Evolutionary conservation across 2,888 invertebrate genomes (phyloP).

Genomic region (Thumatha senex): DNA sequence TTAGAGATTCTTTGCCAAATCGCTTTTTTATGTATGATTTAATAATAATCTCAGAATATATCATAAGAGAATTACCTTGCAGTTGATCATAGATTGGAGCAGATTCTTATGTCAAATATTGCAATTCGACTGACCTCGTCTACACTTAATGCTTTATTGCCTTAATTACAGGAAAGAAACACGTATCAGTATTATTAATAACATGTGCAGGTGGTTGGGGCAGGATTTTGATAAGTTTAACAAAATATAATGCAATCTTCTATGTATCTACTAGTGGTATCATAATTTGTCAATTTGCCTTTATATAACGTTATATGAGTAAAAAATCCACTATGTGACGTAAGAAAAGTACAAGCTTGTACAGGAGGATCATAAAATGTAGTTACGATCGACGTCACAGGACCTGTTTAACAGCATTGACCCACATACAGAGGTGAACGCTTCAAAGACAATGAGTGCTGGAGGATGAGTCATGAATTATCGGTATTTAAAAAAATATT

Average conservation of each 20-base stretch:
- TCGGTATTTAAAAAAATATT: constrained; percentile 2
- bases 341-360: constrained; percentile 6
- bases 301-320: too few relatives aligned
- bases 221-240: too few relatives aligned
- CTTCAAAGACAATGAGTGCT: constrained; percentile 30
- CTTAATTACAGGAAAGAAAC: background rate
- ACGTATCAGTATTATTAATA: too few relatives aligned
- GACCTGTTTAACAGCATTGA: constrained; percentile 63
- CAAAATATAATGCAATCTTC: too few relatives aligned
- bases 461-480: constrained; percentile 13
- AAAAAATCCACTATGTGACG: too few relatives aligned
- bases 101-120: background rate
- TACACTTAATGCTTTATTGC: background rate
- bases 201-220: too few relatives aligned
- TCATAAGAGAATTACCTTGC: background rate
- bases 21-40: too few relatives aligned
- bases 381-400: constrained; percentile 43
- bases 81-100: too few relatives aligned
- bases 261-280: too few relatives aligned
- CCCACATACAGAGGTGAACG: constrained; percentile 62
- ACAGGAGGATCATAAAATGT: constrained; percentile 27
- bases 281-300: too few relatives aligned
- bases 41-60: background rate
- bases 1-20: too few relatives aligned
- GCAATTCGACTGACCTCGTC: background rate